phyloP scores from a whole-genome alignment of 2,797 vertebrate species.

The Amazona finschi region DNA sequence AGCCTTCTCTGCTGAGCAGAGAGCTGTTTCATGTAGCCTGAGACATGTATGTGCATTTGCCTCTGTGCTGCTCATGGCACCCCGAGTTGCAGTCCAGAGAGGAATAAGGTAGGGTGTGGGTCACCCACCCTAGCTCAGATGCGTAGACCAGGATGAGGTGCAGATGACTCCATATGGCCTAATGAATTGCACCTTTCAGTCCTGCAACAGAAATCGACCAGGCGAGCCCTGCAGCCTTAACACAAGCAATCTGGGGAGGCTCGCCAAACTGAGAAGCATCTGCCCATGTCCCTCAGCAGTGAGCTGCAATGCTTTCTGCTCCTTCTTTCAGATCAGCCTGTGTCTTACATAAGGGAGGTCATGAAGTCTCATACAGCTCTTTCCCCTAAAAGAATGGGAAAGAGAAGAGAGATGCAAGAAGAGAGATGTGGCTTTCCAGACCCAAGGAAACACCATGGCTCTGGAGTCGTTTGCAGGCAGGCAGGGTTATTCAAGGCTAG shows the following conservation, averaged over 20 bases:
- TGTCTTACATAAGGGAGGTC: neutral
- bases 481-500: neutral
- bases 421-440: neutral
- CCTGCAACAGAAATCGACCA: neutral
- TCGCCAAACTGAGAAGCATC: neutral
- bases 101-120: neutral
- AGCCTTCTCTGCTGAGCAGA: neutral
- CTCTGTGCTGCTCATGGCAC: neutral
- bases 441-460: neutral
- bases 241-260: neutral
- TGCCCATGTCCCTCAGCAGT: neutral
- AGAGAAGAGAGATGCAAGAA: neutral
- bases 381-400: neutral
- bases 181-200: neutral
- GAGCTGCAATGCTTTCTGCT: neutral
- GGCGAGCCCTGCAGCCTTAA: neutral
- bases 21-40: neutral
- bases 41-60: neutral
- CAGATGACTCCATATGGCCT: neutral
- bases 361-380: neutral
- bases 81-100: neutral
- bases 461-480: neutral
- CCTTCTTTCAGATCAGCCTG: neutral
- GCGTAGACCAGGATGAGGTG: neutral
- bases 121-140: fast-evolving